Evolutionary conservation across 2,888 invertebrate species (phyloP), one percentile per base, ranked within the genome.

Genomic region (Stenodema calcarata): DNA sequence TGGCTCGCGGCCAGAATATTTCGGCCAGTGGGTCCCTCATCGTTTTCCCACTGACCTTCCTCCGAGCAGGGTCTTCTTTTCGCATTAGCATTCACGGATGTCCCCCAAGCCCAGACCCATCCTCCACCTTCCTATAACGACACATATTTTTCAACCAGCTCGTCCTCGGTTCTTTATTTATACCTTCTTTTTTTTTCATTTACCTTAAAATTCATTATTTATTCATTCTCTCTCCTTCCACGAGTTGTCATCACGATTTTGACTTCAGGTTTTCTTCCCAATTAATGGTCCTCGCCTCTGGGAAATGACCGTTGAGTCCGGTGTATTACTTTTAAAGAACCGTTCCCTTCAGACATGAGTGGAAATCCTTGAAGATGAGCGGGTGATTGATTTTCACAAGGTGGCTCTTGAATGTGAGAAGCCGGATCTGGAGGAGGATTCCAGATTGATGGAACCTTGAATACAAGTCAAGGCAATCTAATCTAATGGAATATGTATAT

Each of bases 21-120:
- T 80, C 50, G 80, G 80, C 80, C 80, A 80, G 50, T 50, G 80
- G 47, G 50, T 47, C 80, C 30, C 41, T 28, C 44, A 30, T 27
- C 18, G 47, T 47, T 79, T 79, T 28, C 50, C 50, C 80, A 50
- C 50, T 47, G 80, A 80, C 47, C 54, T 47, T 54, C 80, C 73
- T 73, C 35, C 18, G 41, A 30, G n/a, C 41, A 30, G 35, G 80
- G 80, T 80, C 80, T 50, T 80, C 30, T 30, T 62, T 28, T 50
- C 80, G 23, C 80, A 80, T 80, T 80, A 80, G 50, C 44, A 80
- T 80, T 80, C 80, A 80, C 80, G 80, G 80, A 73, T 73, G 73
- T 73, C 73, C 35, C 35, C 18, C 70, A 27, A 70, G n/a, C 70
- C 70, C 30, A 11, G 73, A 6, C 16, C 16, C 35, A 73, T 73